Conservation (phyloP, 2,888 invertebrate species). For the Patella depressa region DNA sequence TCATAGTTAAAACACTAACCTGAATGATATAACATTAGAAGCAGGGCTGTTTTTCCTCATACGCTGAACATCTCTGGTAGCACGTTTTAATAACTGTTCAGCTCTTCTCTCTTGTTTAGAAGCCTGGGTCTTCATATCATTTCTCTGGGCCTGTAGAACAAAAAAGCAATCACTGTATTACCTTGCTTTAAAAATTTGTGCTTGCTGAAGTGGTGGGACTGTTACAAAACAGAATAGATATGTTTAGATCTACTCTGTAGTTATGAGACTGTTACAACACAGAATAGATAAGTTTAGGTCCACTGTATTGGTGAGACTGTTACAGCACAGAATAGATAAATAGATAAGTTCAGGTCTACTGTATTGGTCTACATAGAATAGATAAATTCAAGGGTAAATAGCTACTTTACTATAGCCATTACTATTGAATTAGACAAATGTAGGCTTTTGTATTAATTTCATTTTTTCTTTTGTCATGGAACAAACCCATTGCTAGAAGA, state of each 20-base stretch:
- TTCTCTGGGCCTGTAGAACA: conserved; percentile 40
- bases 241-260: too few relatives aligned
- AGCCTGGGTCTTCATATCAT: conserved; percentile 39
- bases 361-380: background rate
- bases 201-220: background rate
- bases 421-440: too few relatives aligned
- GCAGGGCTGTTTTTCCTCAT: conserved; percentile 89
- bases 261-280: background rate
- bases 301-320: background rate
- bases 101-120: conserved; percentile 78
- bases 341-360: background rate
- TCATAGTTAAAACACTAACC: conserved; percentile 76
- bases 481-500: too few relatives aligned
- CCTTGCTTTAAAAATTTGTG: background rate
- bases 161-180: background rate
- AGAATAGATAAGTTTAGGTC: background rate
- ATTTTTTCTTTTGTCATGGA: too few relatives aligned
- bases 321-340: background rate
- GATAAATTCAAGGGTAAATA: background rate
- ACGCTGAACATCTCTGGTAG: conserved; percentile 92
- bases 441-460: too few relatives aligned
- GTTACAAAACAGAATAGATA: background rate
- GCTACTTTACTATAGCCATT: too few relatives aligned
- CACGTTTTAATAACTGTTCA: conserved; percentile 86
- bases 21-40: conserved; percentile 92